Evolutionary conservation across 2,113 vertebrate genomes (phyloP), one percentile per base, ranked within the genome.

Genomic region (Sinocyclocheilus rhinocerous): DNA sequence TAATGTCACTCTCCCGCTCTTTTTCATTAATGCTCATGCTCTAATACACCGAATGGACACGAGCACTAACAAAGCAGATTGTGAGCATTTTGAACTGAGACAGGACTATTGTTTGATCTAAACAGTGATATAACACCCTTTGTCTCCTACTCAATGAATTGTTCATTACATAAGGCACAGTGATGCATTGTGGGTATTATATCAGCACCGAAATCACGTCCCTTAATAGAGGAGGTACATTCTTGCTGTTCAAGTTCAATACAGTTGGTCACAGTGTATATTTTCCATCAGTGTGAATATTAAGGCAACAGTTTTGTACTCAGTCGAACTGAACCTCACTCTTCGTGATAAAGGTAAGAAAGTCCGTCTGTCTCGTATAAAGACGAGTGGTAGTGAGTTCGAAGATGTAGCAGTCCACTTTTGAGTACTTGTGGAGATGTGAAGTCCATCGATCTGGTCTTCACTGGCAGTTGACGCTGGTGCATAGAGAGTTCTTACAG

Each of bases 341-440:
- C 10, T 57, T 24, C 8, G 36, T 16, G 52, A 10, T 70, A 45
- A 80, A 81, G 36, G 11, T n/a, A 16, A 20, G 65, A 83, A 63
- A 57, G n/a, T 75, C 67, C 13, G 15, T 81, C 45, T 29, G 42
- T 65, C 39, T 81, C 61, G 15, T 57, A 59, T 24, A 9, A 45
- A 63, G 57, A 65, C 13, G 69, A 67, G 76, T 48, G 67, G 81
- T 86, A 45, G 85, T 86, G 84, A 86, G 69, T 79, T 72, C 75
- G 24, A 70, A 73, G 55, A 26, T 76, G 36, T 61, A 55, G 63
- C 70, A 69, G 82, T 86, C 65, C 76, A 63, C 50, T 36, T 84
- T 92, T 93, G 91, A 92, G 92, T 89, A 89, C 88, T 83, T 90
- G 84, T 82, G 81, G 11, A 79, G 73, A 45, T 63, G 61, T 57